Evolutionary conservation across 2,888 invertebrate genomes (phyloP), one percentile per base, ranked within the genome.

Genomic region (Subacronicta megacephala): DNA sequence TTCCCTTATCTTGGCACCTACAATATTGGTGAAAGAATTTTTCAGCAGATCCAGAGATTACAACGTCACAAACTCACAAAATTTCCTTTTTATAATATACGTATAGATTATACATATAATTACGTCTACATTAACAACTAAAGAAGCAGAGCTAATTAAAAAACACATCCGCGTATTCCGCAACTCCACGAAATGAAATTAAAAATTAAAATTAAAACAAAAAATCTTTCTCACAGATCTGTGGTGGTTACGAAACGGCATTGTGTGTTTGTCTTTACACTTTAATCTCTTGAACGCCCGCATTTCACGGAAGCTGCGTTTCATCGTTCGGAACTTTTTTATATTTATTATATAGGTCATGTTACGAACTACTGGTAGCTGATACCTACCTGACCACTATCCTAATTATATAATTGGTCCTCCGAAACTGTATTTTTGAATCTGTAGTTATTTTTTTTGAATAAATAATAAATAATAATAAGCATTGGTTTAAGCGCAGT

Each of bases 301-400:
- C 55, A 49, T 59, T 72, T 62, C 61, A 76, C 70, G 77, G 77
- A 74, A 76, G 66, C 63, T 60, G 49, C 13, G 59, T 55, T 76
- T 68, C 67, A 73, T 61, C 58, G 49, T 46, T 57, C 58, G 44
- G 45, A 50, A 40, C 31, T 47, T 71, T 72, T n/a, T n/a, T n/a
- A n/a, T n/a, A n/a, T n/a, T n/a, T n/a, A n/a, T n/a, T n/a, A n/a
- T 62, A 57, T 72, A 43, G 38, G 41, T 53, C 51, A 18, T 36
- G 44, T 54, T 59, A 62, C 52, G 37, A 68, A 40, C 69, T 47
- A 2, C 18, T 68, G 20, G 53, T 40, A 29, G 29, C 29, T 29
- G 6, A 4, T 12, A 29, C 10, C 29, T n/a, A n/a, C n/a, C n/a
- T n/a, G n/a, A n/a, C n/a, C n/a, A n/a, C n/a, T n/a, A n/a, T n/a